Percentiles rank a stretch among this genome's conserved stretches.
Evolutionary conservation across 1,140 invertebrate species (phyloP).

Genomic region (Pectinophora gossypiella): DNA sequence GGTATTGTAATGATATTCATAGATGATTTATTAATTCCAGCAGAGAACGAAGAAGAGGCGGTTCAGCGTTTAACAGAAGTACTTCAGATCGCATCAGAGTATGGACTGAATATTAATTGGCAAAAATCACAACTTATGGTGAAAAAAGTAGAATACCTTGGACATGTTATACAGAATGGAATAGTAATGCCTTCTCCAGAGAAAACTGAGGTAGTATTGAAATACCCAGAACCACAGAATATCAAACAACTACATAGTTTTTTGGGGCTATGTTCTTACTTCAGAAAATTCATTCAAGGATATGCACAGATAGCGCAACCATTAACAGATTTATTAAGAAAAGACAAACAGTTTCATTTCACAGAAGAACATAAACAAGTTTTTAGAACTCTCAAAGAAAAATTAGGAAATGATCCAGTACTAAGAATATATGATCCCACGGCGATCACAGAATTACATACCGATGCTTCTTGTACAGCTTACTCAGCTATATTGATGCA

Average conservation of each 20-base stretch:
- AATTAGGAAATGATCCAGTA: background rate
- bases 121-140: background rate
- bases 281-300: conserved; percentile 6
- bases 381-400: background rate
- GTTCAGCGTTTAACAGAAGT: background rate
- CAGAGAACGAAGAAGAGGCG: background rate
- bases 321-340: conserved; percentile 5
- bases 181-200: background rate
- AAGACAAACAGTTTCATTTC: background rate
- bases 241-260: conserved; percentile 6
- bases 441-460: background rate
- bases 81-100: conserved; percentile 1
- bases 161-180: background rate
- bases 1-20: conserved; percentile 4
- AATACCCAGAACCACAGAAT: conserved; percentile 1
- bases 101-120: no score
- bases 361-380: background rate
- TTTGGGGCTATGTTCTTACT: conserved; percentile 2
- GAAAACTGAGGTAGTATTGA: conserved; percentile 3
- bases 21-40: conserved; percentile 6
- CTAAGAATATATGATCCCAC: background rate
- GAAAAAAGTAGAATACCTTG: background rate
- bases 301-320: conserved; percentile 5
- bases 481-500: conserved; percentile 2
- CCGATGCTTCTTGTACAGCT: background rate